phyloP scores from a whole-genome alignment of 2,888 invertebrate genomes.

The Megastigmus dorsalis region DNA sequence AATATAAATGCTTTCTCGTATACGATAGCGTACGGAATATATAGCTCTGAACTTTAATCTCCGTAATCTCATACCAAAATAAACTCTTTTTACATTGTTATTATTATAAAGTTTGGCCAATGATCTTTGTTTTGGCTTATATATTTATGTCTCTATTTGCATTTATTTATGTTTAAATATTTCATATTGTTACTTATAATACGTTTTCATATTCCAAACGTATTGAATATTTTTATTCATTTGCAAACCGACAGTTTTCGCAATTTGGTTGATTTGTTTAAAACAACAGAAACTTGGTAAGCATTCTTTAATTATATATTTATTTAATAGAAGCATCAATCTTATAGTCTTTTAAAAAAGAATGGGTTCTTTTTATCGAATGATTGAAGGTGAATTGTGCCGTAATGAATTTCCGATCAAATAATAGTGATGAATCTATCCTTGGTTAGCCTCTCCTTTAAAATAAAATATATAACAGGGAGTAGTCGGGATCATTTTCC shows the following conservation, averaged over 20 bases:
- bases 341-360: not conserved
- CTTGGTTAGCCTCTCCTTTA: not conserved
- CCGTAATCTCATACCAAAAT: no score
- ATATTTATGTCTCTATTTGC: no score
- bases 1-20: no score
- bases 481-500: conserved; percentile 1
- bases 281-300: conserved; percentile 8
- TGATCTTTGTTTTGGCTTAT: no score
- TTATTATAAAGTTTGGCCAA: no score
- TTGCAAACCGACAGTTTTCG: not conserved
- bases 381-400: conserved; percentile 25
- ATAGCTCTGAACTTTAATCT: no score
- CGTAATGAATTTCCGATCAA: conserved; percentile 21
- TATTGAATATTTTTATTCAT: not conserved
- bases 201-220: no score
- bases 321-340: conserved; percentile 12
- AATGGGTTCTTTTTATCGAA: conserved; percentile 4
- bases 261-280: no score
- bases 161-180: no score
- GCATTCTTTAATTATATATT: not conserved
- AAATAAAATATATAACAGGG: not conserved
- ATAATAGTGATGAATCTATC: conserved; percentile 20
- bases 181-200: no score
- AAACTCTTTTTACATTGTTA: no score
- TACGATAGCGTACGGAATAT: no score